Evolutionary conservation across 2,888 invertebrate genomes (phyloP).

Genomic region (Watsonalla binaria): DNA sequence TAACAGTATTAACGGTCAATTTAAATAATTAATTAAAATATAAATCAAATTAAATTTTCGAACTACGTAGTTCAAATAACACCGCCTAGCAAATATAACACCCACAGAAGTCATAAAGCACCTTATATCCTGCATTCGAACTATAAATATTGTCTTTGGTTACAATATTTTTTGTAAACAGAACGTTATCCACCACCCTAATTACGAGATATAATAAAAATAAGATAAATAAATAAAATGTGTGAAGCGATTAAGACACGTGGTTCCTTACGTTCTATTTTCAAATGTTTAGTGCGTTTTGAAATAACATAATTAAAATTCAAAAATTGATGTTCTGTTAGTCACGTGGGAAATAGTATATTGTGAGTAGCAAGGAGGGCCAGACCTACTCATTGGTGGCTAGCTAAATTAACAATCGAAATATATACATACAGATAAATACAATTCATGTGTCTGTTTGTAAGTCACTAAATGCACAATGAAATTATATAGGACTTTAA

Average conservation of each 20-base stretch:
- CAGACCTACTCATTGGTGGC: too few species aligned
- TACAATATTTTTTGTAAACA: neutral
- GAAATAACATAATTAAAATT: neutral
- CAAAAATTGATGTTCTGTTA: neutral
- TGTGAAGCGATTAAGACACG: constrained; percentile 2
- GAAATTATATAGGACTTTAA: too few species aligned
- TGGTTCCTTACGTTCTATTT: neutral
- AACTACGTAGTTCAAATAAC: neutral
- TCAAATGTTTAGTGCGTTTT: neutral
- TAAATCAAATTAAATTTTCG: too few species aligned
- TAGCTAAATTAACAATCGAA: too few species aligned
- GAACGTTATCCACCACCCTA: neutral
- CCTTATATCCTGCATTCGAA: neutral
- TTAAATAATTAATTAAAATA: too few species aligned
- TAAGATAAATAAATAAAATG: neutral
- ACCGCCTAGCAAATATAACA: too few species aligned
- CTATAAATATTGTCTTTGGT: neutral
- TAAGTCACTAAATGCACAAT: too few species aligned
- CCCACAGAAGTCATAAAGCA: neutral
- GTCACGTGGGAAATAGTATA: neutral
- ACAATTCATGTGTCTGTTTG: too few species aligned
- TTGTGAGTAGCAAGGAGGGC: too few species aligned
- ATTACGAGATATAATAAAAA: neutral
- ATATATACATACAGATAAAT: too few species aligned
- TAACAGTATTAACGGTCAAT: too few species aligned